Base-by-base conservation (phyloP, 2,888 invertebrate species). In the Drosophila atripex region DNA sequence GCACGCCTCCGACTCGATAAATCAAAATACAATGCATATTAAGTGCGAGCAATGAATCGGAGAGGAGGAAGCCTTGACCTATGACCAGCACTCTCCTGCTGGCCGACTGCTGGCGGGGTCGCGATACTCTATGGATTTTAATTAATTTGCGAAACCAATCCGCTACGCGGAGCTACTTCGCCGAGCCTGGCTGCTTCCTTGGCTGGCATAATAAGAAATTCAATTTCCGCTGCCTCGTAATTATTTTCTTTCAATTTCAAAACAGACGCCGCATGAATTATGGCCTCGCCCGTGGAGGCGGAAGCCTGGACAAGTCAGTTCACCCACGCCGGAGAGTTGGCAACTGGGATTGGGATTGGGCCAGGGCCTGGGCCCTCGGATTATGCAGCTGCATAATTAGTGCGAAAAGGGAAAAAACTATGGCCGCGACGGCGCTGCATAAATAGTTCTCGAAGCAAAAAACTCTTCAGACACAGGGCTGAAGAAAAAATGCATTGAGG, bases 241-340 rank as follows among this genome's bases (percentile, higher is more conserved):
- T 85, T 87, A 87, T 85, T 87, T 85, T 85, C 87, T 85, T 85
- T 85, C 87, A 85, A 85, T 85, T 85, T 87, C 57, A 75, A 84
- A 84, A 78, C 85, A 86, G 82, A 78, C 78, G 75, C 74, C 58
- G 77, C 76, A 84, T 84, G 82, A 82, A 82, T 86, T 82, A 82
- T 80, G 68, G 76, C 86, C 51, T 49, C 72, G 65, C 79, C 70
- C 64, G 71, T 71, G 69, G 59, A 71, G 79, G 43, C 68, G 68
- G 41, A 74, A 30, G 28, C 28, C 58, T 39, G 53, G 35, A 66
- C 66, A 46, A 66, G 55, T 46, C 52, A 25, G 50, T 45, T 76
- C 80, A 74, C 80, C 82, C 84, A 86, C 82, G 82, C 79, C 78
- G 65, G 75, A 53, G 65, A 63, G 59, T 54, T 63, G 46, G 46